These are phyloP conservation scores for Rhamnusium bicolor DNA, from an alignment of 2,888 invertebrate species.

Conservation along the genomic window DNA sequence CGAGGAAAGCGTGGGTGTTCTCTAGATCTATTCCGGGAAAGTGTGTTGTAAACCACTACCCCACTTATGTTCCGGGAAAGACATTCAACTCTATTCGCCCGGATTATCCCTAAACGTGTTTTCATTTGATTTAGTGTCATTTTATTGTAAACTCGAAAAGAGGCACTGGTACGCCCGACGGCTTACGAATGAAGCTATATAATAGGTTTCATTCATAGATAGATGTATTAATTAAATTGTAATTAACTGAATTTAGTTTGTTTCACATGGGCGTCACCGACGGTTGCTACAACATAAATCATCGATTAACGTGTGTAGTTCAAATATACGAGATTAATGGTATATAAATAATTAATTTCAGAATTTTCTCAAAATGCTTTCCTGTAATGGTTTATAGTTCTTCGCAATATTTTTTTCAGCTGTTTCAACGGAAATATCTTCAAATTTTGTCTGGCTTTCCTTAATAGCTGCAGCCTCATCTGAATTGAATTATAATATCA, in stretches of 20 bases:
- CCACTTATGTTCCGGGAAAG: conserved; percentile 13
- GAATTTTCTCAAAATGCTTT: no score
- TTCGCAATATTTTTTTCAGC: no score
- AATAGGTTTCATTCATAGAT: conserved; percentile 12
- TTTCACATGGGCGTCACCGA: not conserved
- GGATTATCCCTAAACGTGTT: conserved; percentile 10
- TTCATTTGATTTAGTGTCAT: conserved; percentile 4
- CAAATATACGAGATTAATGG: not conserved
- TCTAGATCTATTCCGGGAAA: conserved; percentile 22
- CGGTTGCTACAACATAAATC: not conserved
- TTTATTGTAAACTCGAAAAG: conserved; percentile 9
- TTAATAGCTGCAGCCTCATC: no score
- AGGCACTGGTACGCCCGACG: not conserved
- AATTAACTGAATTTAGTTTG: not conserved
- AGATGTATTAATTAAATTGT: not conserved
- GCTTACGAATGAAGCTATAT: not conserved
- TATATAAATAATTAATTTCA: no score
- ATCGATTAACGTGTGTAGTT: not conserved
- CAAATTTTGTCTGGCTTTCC: no score
- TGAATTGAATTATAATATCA: no score
- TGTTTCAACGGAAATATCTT: no score
- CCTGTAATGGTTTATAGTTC: no score
- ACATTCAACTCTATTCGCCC: conserved; percentile 11
- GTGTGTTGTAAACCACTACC: conserved; percentile 11
- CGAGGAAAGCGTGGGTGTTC: conserved; percentile 8